These are phyloP conservation scores for Oreochromis niloticus DNA, from an alignment of 2,113 vertebrate species.

Conservation along the genomic window DNA sequence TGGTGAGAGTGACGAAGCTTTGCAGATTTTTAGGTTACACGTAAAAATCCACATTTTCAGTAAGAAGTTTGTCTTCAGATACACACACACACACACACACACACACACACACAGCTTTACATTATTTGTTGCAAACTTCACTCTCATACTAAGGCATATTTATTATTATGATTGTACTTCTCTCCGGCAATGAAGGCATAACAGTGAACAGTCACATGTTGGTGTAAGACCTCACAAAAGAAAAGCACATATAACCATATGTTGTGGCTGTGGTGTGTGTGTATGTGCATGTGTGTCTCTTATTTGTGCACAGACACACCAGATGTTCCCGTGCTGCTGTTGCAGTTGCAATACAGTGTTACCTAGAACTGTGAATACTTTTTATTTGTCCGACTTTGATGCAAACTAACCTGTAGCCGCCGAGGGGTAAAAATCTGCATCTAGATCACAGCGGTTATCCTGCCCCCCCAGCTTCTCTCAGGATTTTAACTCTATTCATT, in stretches of 20 bases:
- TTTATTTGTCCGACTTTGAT: not conserved
- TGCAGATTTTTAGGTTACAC: not conserved
- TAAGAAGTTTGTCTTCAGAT: not conserved
- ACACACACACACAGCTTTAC: not conserved
- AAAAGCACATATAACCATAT: not conserved
- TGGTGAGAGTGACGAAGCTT: not conserved
- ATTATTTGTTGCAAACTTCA: not conserved
- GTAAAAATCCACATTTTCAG: not conserved
- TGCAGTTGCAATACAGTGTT: conserved; percentile 21
- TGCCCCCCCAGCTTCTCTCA: not conserved
- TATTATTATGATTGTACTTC: conserved; percentile 4
- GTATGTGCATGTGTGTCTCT: not conserved
- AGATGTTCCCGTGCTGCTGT: not conserved
- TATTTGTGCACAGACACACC: not conserved
- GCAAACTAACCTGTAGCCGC: not conserved
- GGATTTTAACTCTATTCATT: not conserved
- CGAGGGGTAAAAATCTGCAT: not conserved
- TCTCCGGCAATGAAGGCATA: conserved; percentile 45
- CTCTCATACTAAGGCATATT: not conserved
- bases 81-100: not conserved
- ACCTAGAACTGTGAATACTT: conserved; percentile 44
- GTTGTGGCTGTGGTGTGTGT: not conserved
- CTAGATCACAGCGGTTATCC: not conserved
- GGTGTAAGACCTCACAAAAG: not conserved
- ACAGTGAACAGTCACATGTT: not conserved